Base-by-base conservation (phyloP, 2,113 vertebrate genomes). In the Callipepla squamata region DNA sequence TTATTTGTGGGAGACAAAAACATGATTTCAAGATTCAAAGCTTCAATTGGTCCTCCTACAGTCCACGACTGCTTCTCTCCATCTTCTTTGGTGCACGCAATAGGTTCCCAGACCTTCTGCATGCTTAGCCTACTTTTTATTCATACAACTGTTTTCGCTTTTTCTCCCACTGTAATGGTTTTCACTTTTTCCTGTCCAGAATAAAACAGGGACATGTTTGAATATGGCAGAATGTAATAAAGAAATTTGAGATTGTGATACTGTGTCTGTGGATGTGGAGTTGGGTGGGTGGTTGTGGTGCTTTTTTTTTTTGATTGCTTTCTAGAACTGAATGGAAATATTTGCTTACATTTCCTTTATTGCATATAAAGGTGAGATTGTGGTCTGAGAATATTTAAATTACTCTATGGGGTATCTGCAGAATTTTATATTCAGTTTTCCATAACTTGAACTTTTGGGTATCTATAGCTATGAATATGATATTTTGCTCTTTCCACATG, bases 401-500 rank as follows among this genome's bases (percentile, higher is more conserved):
- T 65, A 21, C 36, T 58, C 6, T 70, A 9, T 78, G 40, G 20
- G 73, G 11, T 79, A 36, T 67, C 25, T 95, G n/a, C 17, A 57
- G 63, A 65, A 3, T 23, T 87, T 28, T 68, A 21, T 19, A 44
- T 58, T 72, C 6, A 44, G 87, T 73, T 22, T 5, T 4, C 8
- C 78, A 5, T 68, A 69, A 73, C 6, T 36, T 51, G 25, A 40
- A 48, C 40, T 74, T 34, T 42, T 50, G 26, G 61, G 22, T 77
- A 38, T 1, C 0, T 38, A 3, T 18, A 68, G 58, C 55, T 61
- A 50, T 5, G 36, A 70, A 70, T 47, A 7, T 63, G 51, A 25
- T 57, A 19, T 38, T 87, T 75, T 66, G n/a, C n/a, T 73, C 14
- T 80, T 92, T 89, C 21, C 40, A 78, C 32, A n/a, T 38, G 21